Evolutionary conservation across 2,797 vertebrate species (phyloP).

Genomic region (Tragopan temminckii): DNA sequence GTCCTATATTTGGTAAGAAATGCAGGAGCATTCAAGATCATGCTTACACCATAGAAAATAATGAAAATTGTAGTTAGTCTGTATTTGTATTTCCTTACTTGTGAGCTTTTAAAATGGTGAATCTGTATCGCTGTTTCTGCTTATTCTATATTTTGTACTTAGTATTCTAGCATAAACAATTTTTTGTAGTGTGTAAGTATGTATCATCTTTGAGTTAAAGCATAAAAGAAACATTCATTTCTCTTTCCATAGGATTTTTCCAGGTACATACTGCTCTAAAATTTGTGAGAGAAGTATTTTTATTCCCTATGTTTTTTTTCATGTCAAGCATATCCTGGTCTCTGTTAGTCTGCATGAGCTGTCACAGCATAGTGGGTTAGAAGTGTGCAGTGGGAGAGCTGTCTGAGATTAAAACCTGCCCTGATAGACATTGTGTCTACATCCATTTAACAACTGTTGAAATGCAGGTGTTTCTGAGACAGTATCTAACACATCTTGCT

Average conservation of each 20-base stretch:
- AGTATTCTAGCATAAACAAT: not conserved
- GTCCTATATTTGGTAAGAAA: not conserved
- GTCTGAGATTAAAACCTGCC: not conserved
- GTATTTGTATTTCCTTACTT: not conserved
- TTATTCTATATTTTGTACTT: not conserved
- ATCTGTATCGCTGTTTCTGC: not conserved
- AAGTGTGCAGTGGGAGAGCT: not conserved
- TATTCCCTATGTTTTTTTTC: not conserved
- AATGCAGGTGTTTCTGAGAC: conserved; percentile 6
- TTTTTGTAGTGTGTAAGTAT: not conserved
- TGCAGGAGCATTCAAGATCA: not conserved
- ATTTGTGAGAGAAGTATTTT: not conserved
- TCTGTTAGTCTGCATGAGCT: not conserved
- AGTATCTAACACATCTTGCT: not conserved
- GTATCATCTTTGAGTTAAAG: not conserved
- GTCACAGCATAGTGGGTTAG: not conserved
- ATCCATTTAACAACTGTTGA: not conserved
- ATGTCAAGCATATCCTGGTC: not conserved
- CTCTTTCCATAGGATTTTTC: not conserved
- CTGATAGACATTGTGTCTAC: not conserved
- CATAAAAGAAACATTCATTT: not conserved
- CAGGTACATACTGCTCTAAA: not conserved
- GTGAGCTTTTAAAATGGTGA: not conserved
- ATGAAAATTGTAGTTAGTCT: not conserved
- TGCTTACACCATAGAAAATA: not conserved